Conservation (phyloP, 2,888 invertebrate genomes). For the Nysson spinosus region DNA sequence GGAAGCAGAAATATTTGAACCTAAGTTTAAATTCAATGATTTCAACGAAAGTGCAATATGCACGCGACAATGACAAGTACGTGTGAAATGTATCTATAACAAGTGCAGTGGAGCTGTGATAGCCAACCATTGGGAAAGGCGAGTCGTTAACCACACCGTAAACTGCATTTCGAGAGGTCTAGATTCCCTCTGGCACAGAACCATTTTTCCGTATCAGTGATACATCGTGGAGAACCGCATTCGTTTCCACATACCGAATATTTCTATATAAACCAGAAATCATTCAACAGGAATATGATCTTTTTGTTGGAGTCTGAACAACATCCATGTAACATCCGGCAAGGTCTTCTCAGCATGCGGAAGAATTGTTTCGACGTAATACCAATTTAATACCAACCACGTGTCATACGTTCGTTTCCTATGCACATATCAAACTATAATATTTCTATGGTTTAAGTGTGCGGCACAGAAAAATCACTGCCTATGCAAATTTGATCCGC, state of each 20-base stretch:
- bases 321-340: conserved; percentile 31
- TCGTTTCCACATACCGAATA: conserved; percentile 22
- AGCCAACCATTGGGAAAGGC: conserved; percentile 47
- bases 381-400: conserved; percentile 30
- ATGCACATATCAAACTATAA: too few relatives aligned
- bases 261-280: too few relatives aligned
- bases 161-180: conserved; percentile 60
- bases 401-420: too few relatives aligned
- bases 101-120: conserved; percentile 35
- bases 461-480: too few relatives aligned
- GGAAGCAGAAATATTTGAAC: conserved; percentile 3
- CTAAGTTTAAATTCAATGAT: conserved; percentile 9
- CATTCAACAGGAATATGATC: too few relatives aligned
- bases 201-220: conserved; percentile 58
- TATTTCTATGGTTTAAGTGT: too few relatives aligned
- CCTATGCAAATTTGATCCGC: too few relatives aligned
- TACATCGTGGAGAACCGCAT: conserved; percentile 53
- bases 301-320: conserved; percentile 33
- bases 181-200: conserved; percentile 37
- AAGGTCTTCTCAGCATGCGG: conserved; percentile 28
- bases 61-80: conserved; percentile 22
- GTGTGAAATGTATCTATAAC: conserved; percentile 47
- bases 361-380: conserved; percentile 36
- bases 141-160: conserved; percentile 60
- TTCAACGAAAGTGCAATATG: conserved; percentile 21